Percentiles rank a stretch among this genome's conserved stretches.
Evolutionary conservation across 2,113 vertebrate genomes (phyloP).

Genomic region (Dolichotis patagonum): DNA sequence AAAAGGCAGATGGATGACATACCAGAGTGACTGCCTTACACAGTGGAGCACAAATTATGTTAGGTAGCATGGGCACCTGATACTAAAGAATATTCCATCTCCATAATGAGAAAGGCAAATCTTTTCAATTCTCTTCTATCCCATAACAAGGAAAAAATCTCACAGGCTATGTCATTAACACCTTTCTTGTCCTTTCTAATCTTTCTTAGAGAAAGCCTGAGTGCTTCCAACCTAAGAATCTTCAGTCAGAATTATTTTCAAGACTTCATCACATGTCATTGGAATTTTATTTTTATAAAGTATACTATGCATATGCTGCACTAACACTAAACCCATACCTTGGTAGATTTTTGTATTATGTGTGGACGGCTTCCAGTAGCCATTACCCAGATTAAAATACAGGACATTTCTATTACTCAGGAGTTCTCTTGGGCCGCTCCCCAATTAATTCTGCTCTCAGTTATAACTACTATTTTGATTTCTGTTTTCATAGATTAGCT

Average conservation of each 20-base stretch:
- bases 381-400: background rate
- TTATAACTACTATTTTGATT: background rate
- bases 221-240: background rate
- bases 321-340: background rate
- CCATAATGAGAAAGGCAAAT: background rate
- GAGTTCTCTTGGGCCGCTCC: background rate
- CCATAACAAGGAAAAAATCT: background rate
- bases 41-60: background rate
- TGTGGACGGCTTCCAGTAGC: background rate
- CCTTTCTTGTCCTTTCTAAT: background rate
- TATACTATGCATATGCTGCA: background rate
- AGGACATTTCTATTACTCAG: background rate
- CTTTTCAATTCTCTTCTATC: background rate
- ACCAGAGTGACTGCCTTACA: too few species aligned
- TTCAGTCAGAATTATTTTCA: constrained; percentile 9
- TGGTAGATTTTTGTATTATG: background rate
- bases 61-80: background rate
- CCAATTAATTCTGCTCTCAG: background rate
- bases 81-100: background rate
- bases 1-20: background rate
- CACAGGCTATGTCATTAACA: background rate
- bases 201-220: background rate
- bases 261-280: background rate
- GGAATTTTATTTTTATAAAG: background rate
- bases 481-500: background rate